These are phyloP conservation scores for Rhamphomyia laevipes DNA, from an alignment of 2,888 invertebrate species.

Conservation along the genomic window DNA sequence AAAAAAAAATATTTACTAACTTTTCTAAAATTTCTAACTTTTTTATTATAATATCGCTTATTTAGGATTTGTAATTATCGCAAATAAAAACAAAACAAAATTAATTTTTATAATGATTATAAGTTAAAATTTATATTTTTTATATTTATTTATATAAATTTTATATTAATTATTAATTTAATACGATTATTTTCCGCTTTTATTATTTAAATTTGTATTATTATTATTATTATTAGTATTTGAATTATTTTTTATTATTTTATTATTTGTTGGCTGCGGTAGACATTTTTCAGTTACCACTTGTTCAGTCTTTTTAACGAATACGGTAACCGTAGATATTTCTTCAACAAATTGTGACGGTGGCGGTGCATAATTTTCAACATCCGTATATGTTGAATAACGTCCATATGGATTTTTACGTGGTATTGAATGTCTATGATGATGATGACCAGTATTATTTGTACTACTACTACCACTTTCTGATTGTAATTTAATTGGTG, in stretches of 20 bases:
- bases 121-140: no score
- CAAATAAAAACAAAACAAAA: no score
- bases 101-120: no score
- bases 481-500: conserved; percentile 37
- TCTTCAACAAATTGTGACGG: conserved; percentile 39
- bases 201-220: neutral
- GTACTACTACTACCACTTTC: conserved; percentile 29
- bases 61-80: no score
- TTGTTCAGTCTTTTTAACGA: conserved; percentile 1
- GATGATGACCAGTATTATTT: conserved; percentile 40
- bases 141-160: no score
- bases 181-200: no score
- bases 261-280: neutral
- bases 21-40: no score
- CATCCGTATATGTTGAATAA: conserved; percentile 35
- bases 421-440: conserved; percentile 33
- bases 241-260: neutral
- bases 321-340: conserved; percentile 40
- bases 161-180: no score
- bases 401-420: conserved; percentile 36
- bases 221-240: neutral
- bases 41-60: no score
- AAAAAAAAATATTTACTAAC: no score
- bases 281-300: neutral
- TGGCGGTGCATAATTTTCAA: conserved; percentile 37